These are phyloP conservation scores for Zosterops pallidus DNA, from an alignment of 2,113 vertebrate genomes.

Conservation along the genomic window DNA sequence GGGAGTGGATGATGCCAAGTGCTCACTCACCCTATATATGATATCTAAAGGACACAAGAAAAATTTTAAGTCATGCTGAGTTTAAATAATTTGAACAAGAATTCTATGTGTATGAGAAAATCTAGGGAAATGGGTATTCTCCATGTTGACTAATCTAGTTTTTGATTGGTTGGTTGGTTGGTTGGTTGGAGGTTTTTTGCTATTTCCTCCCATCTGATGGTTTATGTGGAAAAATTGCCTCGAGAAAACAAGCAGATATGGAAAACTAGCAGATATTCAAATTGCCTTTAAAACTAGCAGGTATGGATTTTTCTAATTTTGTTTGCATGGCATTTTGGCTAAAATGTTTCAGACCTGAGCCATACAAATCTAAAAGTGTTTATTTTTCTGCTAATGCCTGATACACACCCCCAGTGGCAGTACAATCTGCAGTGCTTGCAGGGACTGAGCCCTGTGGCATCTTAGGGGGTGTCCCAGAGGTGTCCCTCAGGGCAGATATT, in stretches of 20 bases:
- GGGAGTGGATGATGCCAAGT: background rate
- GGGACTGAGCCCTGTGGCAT: background rate
- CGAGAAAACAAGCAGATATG: background rate
- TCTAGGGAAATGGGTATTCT: background rate
- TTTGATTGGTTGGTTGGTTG: background rate
- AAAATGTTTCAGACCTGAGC: background rate
- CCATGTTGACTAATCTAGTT: background rate
- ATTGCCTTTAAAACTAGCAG: background rate
- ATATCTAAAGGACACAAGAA: background rate
- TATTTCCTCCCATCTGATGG: background rate
- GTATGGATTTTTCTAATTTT: background rate
- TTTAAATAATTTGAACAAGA: background rate
- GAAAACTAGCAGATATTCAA: background rate
- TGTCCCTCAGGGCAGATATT: background rate
- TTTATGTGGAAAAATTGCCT: background rate
- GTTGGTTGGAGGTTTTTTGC: background rate
- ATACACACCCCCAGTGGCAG: background rate
- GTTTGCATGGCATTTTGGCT: background rate
- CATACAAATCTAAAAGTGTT: background rate
- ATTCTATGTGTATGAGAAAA: background rate
- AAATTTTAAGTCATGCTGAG: background rate
- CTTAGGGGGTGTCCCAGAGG: background rate
- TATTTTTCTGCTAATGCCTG: background rate
- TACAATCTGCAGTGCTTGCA: background rate
- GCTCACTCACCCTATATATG: background rate